Evolutionary conservation across 1,140 invertebrate genomes (phyloP).

Genomic region (Paraescarpia echinospica): DNA sequence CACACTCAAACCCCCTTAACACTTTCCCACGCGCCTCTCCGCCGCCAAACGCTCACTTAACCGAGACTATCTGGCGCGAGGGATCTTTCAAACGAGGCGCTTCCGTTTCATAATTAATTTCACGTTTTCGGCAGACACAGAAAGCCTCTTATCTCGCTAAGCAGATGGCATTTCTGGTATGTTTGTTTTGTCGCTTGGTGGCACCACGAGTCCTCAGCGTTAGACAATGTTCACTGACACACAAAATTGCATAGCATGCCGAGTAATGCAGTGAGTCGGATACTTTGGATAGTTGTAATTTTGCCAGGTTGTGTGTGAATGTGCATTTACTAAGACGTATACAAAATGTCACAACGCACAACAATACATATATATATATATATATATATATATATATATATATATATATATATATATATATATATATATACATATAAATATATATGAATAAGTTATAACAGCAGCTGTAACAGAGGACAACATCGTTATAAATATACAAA

Average conservation of each 20-base stretch:
- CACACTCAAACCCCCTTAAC: neutral
- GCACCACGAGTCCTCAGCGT: neutral
- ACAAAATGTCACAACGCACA: too few species aligned
- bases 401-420: too few species aligned
- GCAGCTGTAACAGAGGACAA: too few species aligned
- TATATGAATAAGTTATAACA: too few species aligned
- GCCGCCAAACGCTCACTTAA: neutral
- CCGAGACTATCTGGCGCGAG: neutral
- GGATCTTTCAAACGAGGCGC: neutral
- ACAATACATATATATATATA: too few species aligned
- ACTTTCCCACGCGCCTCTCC: neutral
- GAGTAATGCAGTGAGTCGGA: neutral
- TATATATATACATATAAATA: too few species aligned
- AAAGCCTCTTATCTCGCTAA: conserved; percentile 5
- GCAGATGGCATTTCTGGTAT: neutral
- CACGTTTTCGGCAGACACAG: neutral
- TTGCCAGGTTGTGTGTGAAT: neutral
- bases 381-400: too few species aligned
- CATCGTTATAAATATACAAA: too few species aligned
- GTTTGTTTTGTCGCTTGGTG: neutral
- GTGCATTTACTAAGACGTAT: too few species aligned
- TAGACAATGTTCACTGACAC: neutral
- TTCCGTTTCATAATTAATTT: conserved; percentile 1
- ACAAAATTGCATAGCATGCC: neutral
- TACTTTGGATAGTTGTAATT: neutral